These are phyloP conservation scores for Eremobia ochroleuca DNA, from an alignment of 2,888 invertebrate species.

Conservation along the genomic window DNA sequence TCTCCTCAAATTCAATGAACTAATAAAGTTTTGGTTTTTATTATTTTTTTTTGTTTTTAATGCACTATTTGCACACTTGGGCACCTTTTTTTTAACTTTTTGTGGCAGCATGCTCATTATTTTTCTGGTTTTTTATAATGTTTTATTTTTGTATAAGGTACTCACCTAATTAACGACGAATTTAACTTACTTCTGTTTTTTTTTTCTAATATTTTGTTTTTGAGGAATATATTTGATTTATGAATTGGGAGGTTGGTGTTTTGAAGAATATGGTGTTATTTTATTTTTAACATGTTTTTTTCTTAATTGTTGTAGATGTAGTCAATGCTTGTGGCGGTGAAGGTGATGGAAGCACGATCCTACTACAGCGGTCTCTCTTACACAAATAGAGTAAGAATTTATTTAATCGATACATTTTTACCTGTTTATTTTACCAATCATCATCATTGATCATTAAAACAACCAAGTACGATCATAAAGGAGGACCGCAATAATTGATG, in stretches of 20 bases:
- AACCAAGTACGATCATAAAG: slow-evolving; percentile 44
- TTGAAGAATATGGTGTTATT: slow-evolving; percentile 17
- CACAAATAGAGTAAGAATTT: slow-evolving; percentile 89
- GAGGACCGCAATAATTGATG: slow-evolving; percentile 76
- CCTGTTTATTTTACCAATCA: slow-evolving; percentile 53
- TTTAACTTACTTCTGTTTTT: slow-evolving; percentile 24
- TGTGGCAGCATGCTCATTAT: slow-evolving; percentile 36
- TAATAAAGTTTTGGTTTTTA: slow-evolving; percentile 6
- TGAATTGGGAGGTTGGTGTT: slow-evolving; percentile 37
- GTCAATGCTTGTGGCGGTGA: slow-evolving; percentile 97
- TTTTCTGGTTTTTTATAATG: not conserved
- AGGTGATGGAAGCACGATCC: slow-evolving; percentile 93
- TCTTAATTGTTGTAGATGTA: slow-evolving; percentile 95
- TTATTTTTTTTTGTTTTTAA: slow-evolving; percentile 5
- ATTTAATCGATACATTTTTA: slow-evolving; percentile 67
- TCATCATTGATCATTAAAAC: slow-evolving; percentile 45
- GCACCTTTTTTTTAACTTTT: slow-evolving; percentile 13
- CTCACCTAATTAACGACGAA: not conserved
- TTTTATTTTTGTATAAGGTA: not conserved
- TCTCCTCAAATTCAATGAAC: not conserved
- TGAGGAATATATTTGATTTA: not conserved
- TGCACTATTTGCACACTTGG: slow-evolving; percentile 40
- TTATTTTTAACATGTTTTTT: slow-evolving; percentile 79
- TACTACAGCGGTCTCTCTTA: slow-evolving; percentile 91
- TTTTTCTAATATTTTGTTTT: slow-evolving; percentile 10